Evolutionary conservation across 2,888 invertebrate genomes (phyloP).

Genomic region (Drosophila picticornis): DNA sequence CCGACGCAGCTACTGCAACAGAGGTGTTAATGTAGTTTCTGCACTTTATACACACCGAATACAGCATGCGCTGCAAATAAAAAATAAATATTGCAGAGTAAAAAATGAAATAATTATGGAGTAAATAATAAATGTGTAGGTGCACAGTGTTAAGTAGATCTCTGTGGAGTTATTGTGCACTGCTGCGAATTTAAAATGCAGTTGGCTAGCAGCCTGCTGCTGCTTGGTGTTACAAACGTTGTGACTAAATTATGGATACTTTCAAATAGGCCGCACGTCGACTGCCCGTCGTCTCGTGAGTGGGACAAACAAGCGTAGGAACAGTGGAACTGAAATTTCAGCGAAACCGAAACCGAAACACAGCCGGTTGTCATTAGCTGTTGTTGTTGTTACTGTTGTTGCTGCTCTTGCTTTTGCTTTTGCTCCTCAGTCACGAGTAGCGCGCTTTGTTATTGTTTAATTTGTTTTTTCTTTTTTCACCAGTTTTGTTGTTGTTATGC

Average conservation of each 20-base stretch:
- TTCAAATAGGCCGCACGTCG: constrained; percentile 28
- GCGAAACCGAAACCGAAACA: constrained; percentile 42
- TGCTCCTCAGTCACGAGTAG: constrained; percentile 36
- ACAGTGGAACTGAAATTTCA: constrained; percentile 33
- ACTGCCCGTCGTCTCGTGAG: constrained; percentile 60
- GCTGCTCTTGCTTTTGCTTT: constrained; percentile 12
- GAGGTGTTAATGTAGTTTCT: constrained; percentile 6
- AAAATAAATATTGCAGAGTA: neutral
- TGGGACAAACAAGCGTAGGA: constrained; percentile 66
- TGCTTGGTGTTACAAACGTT: constrained; percentile 22
- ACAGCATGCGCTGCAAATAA: constrained; percentile 21
- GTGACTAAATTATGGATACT: constrained; percentile 3
- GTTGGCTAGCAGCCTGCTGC: neutral
- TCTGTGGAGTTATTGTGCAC: neutral
- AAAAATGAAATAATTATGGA: neutral
- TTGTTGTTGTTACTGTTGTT: constrained; percentile 1
- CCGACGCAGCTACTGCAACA: constrained; percentile 15
- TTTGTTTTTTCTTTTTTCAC: constrained; percentile 8
- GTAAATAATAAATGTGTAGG: neutral
- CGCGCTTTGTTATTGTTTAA: constrained; percentile 55
- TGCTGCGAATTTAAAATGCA: neutral
- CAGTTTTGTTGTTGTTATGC: constrained; percentile 31
- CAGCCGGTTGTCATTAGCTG: constrained; percentile 45
- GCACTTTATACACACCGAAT: constrained; percentile 14
- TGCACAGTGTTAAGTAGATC: neutral